These are phyloP conservation scores for Columba livia DNA, from an alignment of 2,113 vertebrate genomes.

Conservation along the genomic window DNA sequence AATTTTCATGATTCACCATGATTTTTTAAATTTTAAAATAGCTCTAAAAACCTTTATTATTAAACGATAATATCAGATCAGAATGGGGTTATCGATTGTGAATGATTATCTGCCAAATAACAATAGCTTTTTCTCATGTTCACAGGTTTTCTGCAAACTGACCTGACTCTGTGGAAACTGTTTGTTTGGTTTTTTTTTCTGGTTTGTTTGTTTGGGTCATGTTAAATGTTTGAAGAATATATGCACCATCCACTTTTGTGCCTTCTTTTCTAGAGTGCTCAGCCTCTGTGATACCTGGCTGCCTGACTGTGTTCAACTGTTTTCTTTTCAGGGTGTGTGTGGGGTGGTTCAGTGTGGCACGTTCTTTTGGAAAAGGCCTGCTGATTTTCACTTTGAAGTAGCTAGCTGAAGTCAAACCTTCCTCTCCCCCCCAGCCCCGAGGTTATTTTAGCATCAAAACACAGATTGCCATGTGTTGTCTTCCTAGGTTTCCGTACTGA, in stretches of 20 bases:
- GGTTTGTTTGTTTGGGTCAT: background rate
- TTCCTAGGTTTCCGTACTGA: background rate
- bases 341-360: background rate
- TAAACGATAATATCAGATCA: background rate
- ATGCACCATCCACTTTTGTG: background rate
- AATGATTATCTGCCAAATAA: background rate
- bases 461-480: fast-evolving
- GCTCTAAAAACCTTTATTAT: background rate
- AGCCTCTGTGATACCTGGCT: background rate
- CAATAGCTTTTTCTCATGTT: background rate
- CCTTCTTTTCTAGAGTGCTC: background rate
- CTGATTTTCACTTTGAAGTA: background rate
- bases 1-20: background rate
- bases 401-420: background rate
- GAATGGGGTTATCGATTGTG: background rate
- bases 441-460: background rate
- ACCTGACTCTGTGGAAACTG: background rate
- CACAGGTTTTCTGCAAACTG: background rate
- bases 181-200: background rate
- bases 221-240: background rate
- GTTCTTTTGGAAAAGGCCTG: background rate
- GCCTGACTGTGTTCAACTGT: background rate
- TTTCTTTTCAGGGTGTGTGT: background rate
- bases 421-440: background rate
- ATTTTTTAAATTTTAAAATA: background rate